Evolutionary conservation across 2,888 invertebrate species (phyloP), one percentile per base, ranked within the genome.

Genomic region (Drosophila paramelanica): DNA sequence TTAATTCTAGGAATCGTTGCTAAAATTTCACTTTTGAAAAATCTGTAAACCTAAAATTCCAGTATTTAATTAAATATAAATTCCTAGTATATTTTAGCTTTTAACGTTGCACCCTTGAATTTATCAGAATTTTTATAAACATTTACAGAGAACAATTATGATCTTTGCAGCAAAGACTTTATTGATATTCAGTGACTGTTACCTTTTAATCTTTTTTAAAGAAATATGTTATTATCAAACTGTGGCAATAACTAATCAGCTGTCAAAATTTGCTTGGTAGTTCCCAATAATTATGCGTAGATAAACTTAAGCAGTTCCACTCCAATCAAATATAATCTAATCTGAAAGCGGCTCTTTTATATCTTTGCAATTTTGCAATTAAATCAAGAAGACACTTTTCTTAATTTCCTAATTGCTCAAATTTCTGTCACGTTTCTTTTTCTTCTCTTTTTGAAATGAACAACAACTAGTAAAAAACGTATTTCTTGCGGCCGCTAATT

Each of bases 401-500:
- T 36, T 14, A 8, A 20, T 33, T 65, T 56, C 36, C 47, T 10
- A 14, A 10, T 43, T 45, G 45, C 13, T 36, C 4, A 36, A 36
- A 5, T 46, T 50, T 45, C 31, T 41, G 27, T 57, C 42, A 55
- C 53, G 53, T 55, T 53, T 45, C 14, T 55, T 55, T 53, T 46
- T 45, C 14, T 55, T 59, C 51, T 47, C 33, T 17, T 5, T n/a
- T 3, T 13, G 5, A 33, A 13, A n/a, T 20, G 13, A 25, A 25
- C 14, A 33, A 33, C 8, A 14, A 36, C 23, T 33, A 82, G 17
- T 17, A 77, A 64, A 77, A 46, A 70, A 81, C 71, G 79, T 77
- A 64, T 74, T 65, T 50, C 36, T 36, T 36, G 61, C 59, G 59
- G 60, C 68, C 45, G 55, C 61, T 64, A 77, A 84, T 84, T 84